These are phyloP conservation scores for Neogale vison DNA, from an alignment of 2,113 vertebrate species.

Conservation along the genomic window DNA sequence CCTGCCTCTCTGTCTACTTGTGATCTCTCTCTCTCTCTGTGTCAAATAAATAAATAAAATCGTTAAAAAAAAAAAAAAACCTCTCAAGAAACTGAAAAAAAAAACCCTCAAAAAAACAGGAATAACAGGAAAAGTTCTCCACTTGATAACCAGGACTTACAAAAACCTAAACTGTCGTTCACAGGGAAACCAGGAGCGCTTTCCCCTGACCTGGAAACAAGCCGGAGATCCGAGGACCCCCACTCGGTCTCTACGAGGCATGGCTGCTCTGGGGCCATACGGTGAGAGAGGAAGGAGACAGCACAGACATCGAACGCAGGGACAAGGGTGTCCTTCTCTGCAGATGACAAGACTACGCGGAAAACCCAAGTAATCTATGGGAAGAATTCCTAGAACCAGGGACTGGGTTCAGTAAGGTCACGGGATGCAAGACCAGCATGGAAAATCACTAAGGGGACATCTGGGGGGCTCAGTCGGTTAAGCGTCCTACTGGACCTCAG, in stretches of 20 bases:
- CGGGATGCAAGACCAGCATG: not conserved
- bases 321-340: not conserved
- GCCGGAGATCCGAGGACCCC: no score
- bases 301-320: not conserved
- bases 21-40: no score
- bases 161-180: not conserved
- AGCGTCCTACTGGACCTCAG: not conserved
- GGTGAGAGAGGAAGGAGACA: not conserved
- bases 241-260: accelerated
- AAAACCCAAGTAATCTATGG: not conserved
- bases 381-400: not conserved
- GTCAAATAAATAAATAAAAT: no score
- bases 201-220: not conserved
- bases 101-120: not conserved
- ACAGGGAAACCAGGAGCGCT: not conserved
- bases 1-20: no score
- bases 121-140: not conserved
- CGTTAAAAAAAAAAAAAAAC: not conserved
- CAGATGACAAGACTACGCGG: not conserved
- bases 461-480: not conserved
- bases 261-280: not conserved
- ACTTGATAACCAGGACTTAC: not conserved
- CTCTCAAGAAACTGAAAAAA: not conserved
- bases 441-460: not conserved
- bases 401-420: not conserved